A percentile compares a stretch with the other conserved stretches of the same genome.
These are phyloP conservation scores for Vireo griseus DNA, from an alignment of 2,797 vertebrate species.

Conservation along the genomic window DNA sequence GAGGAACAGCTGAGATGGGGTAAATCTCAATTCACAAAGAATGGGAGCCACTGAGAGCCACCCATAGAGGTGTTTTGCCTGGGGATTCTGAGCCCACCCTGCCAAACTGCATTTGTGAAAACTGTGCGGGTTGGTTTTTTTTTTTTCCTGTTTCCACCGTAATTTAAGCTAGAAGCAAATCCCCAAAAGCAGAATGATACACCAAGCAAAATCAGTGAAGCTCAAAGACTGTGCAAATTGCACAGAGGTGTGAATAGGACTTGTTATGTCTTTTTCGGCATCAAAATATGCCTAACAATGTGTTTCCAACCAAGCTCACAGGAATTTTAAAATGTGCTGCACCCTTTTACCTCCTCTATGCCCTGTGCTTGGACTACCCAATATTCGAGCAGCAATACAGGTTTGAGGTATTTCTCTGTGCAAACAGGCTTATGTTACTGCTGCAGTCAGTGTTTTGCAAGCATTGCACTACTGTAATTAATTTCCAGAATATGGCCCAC, in stretches of 20 bases:
- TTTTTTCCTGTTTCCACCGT: background rate
- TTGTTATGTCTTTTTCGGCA: constrained; percentile 16
- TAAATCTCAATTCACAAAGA: background rate
- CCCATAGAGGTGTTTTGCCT: background rate
- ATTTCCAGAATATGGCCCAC: constrained; percentile 5
- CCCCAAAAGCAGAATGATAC: constrained; percentile 6
- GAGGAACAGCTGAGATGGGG: background rate
- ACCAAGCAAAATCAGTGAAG: constrained; percentile 31
- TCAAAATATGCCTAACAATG: constrained; percentile 27
- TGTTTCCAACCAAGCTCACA: constrained; percentile 21
- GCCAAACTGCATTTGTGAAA: background rate
- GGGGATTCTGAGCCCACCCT: background rate
- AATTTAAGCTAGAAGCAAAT: constrained; percentile 29
- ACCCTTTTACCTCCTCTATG: background rate
- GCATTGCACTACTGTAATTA: background rate
- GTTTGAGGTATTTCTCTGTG: background rate
- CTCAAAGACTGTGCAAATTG: constrained; percentile 36
- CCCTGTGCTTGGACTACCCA: background rate
- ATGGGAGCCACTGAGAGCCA: background rate
- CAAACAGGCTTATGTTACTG: background rate
- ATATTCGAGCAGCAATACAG: background rate
- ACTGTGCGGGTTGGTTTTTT: background rate
- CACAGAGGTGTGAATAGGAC: constrained; percentile 23
- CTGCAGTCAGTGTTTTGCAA: background rate
- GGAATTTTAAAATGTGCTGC: background rate